A percentile compares a stretch with the other conserved stretches of the same genome.
Evolutionary conservation across 2,888 invertebrate genomes (phyloP).

Genomic region (Eulithis testata): DNA sequence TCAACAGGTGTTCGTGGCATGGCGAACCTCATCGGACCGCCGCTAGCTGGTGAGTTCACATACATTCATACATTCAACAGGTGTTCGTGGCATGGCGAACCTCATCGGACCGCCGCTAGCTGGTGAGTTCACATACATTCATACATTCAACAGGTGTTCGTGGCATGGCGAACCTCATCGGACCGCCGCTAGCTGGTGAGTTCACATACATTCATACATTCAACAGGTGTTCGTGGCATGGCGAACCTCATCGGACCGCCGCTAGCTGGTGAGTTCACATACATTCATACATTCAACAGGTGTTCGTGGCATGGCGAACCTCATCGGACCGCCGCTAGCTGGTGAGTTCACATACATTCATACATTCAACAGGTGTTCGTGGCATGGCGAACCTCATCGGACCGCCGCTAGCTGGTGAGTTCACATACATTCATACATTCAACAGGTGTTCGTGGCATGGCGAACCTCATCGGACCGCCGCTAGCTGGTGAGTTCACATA

Average conservation of each 20-base stretch:
- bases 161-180: slow-evolving; percentile 95
- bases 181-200: slow-evolving; percentile 95
- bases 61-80: too few species aligned
- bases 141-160: too few species aligned
- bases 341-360: slow-evolving; percentile 81
- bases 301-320: slow-evolving; percentile 95
- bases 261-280: slow-evolving; percentile 88
- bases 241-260: slow-evolving; percentile 96
- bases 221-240: slow-evolving; percentile 87
- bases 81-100: slow-evolving; percentile 96
- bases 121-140: slow-evolving; percentile 81
- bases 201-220: slow-evolving; percentile 11
- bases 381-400: slow-evolving; percentile 96
- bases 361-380: too few species aligned
- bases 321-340: slow-evolving; percentile 95
- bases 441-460: slow-evolving; percentile 90
- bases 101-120: slow-evolving; percentile 95
- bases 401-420: slow-evolving; percentile 94
- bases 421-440: too few species aligned
- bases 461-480: slow-evolving; percentile 95
- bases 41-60: slow-evolving; percentile 89
- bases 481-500: slow-evolving; percentile 88
- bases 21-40: slow-evolving; percentile 95
- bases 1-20: slow-evolving; percentile 56
- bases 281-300: too few species aligned